Conservation (phyloP, 2,888 invertebrate genomes). For the Ellobium chinense region DNA sequence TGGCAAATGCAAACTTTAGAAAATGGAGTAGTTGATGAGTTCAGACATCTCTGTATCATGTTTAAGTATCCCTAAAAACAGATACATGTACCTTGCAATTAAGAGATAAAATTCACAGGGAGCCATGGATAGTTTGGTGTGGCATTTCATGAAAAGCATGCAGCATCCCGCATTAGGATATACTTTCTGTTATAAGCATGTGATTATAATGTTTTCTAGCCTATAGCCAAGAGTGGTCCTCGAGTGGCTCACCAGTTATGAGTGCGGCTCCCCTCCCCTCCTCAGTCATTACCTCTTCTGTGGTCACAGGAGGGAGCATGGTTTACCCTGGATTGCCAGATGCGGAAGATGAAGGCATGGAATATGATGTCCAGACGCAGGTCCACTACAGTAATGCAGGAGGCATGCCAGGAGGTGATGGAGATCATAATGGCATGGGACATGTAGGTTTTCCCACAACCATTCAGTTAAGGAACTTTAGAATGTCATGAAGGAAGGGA, state of each 20-base stretch:
- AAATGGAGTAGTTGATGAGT: no score
- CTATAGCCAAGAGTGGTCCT: slow-evolving; percentile 63
- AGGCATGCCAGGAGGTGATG: slow-evolving; percentile 45
- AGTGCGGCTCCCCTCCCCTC: slow-evolving; percentile 51
- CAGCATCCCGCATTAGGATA: neutral
- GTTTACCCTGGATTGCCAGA: slow-evolving; percentile 49
- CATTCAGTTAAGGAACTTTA: no score
- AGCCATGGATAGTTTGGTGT: no score
- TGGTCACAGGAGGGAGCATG: slow-evolving; percentile 64
- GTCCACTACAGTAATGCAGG: slow-evolving; percentile 51
- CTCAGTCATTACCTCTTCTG: slow-evolving; percentile 45
- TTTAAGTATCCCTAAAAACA: no score
- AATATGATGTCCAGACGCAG: slow-evolving; percentile 31
- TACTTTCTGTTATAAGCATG: no score
- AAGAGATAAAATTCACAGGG: no score
- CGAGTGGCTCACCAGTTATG: slow-evolving; percentile 56
- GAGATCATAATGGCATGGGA: slow-evolving; percentile 30
- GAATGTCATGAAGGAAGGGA: no score
- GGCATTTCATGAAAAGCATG: neutral
- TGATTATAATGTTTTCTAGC: no score
- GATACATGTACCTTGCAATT: no score
- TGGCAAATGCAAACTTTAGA: no score
- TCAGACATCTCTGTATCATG: no score
- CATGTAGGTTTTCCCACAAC: slow-evolving; percentile 10
- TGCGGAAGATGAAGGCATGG: slow-evolving; percentile 19